These are phyloP conservation scores for Zelleria hepariella DNA, from an alignment of 2,888 invertebrate species.

Conservation along the genomic window DNA sequence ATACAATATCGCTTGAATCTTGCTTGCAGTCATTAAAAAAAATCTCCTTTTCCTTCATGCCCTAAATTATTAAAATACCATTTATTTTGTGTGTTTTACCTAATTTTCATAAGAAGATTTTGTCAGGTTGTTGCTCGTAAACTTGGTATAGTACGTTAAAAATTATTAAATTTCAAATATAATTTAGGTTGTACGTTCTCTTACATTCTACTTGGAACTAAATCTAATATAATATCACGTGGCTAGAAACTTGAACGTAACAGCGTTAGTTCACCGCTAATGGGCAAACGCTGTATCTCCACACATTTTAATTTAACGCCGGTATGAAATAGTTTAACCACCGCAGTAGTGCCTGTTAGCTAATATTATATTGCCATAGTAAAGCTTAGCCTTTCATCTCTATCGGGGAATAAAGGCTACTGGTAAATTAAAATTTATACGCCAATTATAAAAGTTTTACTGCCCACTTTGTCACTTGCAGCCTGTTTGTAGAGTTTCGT, in stretches of 20 bases:
- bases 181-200: too few relatives aligned
- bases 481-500: neutral
- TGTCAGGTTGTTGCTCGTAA: too few relatives aligned
- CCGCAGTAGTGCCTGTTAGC: neutral
- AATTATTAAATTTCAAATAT: too few relatives aligned
- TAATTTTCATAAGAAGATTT: too few relatives aligned
- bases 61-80: too few relatives aligned
- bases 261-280: neutral
- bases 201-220: too few relatives aligned
- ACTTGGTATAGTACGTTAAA: too few relatives aligned
- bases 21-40: too few relatives aligned
- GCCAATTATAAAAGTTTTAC: neutral
- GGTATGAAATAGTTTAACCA: conserved; percentile 1
- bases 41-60: too few relatives aligned
- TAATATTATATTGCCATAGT: neutral
- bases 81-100: too few relatives aligned
- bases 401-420: neutral
- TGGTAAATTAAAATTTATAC: neutral
- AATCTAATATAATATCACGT: neutral
- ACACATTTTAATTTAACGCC: neutral
- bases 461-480: neutral
- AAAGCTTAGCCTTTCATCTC: neutral
- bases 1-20: too few relatives aligned
- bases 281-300: conserved; percentile 1
- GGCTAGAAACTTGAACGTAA: too few relatives aligned